Percentiles rank a stretch among this genome's conserved stretches.
Conservation (phyloP, 2,113 vertebrate species). For the Rostratula benghalensis region DNA sequence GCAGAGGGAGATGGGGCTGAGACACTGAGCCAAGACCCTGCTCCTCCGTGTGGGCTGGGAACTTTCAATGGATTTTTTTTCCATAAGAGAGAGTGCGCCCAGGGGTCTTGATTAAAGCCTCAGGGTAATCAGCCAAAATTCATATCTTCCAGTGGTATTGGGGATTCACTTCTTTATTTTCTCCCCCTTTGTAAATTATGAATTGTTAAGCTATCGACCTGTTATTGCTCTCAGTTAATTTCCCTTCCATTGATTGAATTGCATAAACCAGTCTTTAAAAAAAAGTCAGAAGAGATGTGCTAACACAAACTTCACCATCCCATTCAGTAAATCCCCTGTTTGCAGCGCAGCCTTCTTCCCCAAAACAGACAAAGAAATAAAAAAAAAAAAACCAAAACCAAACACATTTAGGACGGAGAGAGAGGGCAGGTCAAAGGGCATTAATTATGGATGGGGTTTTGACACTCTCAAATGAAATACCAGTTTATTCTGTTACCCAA, state of each 20-base stretch:
- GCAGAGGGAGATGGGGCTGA: neutral
- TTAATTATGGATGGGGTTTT: neutral
- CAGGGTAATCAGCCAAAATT: neutral
- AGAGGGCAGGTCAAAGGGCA: neutral
- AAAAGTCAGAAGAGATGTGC: neutral
- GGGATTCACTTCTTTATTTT: neutral
- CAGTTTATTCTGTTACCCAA: neutral
- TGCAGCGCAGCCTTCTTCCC: neutral
- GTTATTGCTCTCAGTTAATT: neutral
- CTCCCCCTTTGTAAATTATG: neutral
- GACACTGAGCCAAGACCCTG: neutral
- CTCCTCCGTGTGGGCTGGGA: neutral
- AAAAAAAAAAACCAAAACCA: neutral
- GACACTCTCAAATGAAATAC: neutral
- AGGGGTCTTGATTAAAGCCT: neutral
- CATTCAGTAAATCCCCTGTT: neutral
- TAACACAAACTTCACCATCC: neutral
- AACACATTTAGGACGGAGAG: neutral
- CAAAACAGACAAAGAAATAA: neutral
- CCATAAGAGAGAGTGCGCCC: neutral
- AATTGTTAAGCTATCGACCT: neutral
- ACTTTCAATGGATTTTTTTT: neutral
- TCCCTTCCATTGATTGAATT: neutral
- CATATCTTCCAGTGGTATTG: neutral
- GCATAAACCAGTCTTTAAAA: neutral